Conservation (phyloP, 2,113 vertebrate genomes). For the Istiophorus platypterus region DNA sequence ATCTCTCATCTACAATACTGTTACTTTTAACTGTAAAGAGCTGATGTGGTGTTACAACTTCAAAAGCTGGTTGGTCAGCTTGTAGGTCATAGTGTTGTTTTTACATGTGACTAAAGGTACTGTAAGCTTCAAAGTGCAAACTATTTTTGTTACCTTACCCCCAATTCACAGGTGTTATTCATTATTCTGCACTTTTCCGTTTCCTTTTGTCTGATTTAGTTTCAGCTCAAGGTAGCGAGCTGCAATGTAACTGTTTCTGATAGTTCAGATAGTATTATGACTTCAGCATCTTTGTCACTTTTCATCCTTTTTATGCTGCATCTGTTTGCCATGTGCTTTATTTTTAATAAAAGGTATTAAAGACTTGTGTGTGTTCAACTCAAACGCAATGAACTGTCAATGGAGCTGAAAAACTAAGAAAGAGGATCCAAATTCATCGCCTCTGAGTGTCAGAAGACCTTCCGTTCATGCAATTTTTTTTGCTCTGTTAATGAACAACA, state of each 20-base stretch:
- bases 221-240: neutral
- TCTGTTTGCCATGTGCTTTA: constrained; percentile 23
- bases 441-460: neutral
- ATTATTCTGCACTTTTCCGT: constrained; percentile 11
- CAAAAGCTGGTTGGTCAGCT: neutral
- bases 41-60: constrained; percentile 5
- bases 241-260: neutral
- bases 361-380: neutral
- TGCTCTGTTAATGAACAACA: neutral
- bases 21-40: constrained; percentile 16
- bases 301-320: constrained; percentile 15
- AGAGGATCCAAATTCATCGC: neutral
- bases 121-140: constrained; percentile 17
- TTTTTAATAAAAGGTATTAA: constrained; percentile 67
- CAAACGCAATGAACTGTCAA: neutral
- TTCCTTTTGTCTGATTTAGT: neutral
- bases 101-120: neutral
- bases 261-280: constrained; percentile 3
- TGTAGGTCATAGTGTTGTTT: constrained; percentile 13
- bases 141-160: neutral
- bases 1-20: neutral
- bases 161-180: neutral
- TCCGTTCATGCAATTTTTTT: neutral
- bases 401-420: neutral
- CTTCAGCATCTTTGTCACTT: constrained; percentile 2